These are phyloP conservation scores for Bucco capensis DNA, from an alignment of 2,113 vertebrate genomes.

Conservation along the genomic window DNA sequence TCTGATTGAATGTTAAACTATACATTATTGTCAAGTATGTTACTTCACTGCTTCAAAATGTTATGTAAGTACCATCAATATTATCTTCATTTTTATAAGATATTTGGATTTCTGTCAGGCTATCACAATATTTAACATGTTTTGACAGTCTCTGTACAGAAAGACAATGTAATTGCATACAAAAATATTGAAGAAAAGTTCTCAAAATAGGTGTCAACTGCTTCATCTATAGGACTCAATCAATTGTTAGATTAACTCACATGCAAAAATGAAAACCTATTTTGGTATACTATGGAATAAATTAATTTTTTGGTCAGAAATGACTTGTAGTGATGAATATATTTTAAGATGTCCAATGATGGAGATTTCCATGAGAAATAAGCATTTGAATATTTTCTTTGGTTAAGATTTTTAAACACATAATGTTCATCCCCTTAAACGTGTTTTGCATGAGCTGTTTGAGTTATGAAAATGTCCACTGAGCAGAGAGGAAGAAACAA, in stretches of 20 bases:
- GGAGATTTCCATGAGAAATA: not conserved
- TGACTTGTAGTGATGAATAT: not conserved
- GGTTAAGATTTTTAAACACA: not conserved
- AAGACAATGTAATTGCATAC: not conserved
- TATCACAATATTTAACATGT: not conserved
- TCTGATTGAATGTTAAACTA: not conserved
- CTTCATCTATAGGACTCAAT: not conserved
- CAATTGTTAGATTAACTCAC: too few relatives aligned
- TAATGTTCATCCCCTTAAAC: not conserved
- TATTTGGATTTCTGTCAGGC: not conserved
- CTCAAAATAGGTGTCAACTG: not conserved
- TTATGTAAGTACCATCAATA: not conserved
- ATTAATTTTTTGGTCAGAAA: too few relatives aligned
- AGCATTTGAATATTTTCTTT: not conserved
- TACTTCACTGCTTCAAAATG: not conserved
- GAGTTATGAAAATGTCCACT: not conserved
- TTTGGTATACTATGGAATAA: too few relatives aligned
- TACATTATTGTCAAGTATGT: not conserved
- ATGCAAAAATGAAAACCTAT: too few relatives aligned
- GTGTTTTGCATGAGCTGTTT: not conserved
- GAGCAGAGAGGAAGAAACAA: not conserved
- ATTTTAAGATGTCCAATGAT: not conserved
- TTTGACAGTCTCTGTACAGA: not conserved
- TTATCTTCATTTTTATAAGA: not conserved
- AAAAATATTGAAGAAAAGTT: not conserved